A percentile compares a stretch with the other conserved stretches of the same genome.
Evolutionary conservation across 2,797 vertebrate species (phyloP).

Genomic region (Dendrocincla fuliginosa): DNA sequence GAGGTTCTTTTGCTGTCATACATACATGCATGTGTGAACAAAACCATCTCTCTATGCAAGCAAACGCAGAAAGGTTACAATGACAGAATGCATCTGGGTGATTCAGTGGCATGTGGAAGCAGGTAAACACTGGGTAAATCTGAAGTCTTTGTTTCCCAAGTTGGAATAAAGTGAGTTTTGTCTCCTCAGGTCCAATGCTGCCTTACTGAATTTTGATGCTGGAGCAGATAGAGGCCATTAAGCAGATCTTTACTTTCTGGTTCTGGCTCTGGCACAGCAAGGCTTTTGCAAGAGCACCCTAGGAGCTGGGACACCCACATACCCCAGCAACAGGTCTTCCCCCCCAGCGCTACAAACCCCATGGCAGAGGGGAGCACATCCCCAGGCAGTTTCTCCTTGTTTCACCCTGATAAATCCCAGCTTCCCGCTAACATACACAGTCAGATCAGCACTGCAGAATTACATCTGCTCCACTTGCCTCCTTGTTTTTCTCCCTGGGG

Average conservation of each 20-base stretch:
- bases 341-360: background rate
- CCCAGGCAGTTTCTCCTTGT: background rate
- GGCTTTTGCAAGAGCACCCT: background rate
- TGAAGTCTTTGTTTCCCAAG: background rate
- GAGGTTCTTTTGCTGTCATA: background rate
- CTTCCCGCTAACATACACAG: background rate
- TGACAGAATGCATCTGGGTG: rapidly evolving
- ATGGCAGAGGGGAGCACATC: rapidly evolving
- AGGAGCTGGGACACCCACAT: background rate
- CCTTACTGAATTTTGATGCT: background rate
- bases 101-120: rapidly evolving
- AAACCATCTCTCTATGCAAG: background rate
- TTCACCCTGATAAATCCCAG: background rate
- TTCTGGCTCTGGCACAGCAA: background rate
- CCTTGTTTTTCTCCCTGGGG: background rate
- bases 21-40: rapidly evolving
- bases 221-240: background rate
- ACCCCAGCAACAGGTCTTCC: background rate
- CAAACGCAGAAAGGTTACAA: background rate
- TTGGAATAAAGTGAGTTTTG: background rate
- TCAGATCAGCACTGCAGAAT: background rate
- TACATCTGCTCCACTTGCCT: background rate
- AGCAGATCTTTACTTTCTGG: background rate
- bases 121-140: background rate
- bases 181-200: background rate